Conservation (phyloP, 2,797 vertebrate genomes). For the Muscicapa striata region DNA sequence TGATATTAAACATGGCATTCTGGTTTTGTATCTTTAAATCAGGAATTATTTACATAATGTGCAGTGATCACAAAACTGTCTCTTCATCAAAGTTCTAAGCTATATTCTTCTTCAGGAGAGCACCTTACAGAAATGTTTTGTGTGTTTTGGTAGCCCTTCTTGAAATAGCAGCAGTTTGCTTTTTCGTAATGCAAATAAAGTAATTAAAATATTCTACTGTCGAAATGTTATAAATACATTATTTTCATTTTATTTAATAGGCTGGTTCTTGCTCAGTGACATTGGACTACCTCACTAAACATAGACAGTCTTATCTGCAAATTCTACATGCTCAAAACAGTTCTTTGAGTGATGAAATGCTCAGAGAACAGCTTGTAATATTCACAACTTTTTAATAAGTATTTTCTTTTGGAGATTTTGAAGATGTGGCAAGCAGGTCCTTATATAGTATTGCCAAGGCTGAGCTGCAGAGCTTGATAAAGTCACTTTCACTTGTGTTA, state of each 20-base stretch:
- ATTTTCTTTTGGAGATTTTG: slow-evolving; percentile 48
- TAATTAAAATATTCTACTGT: neutral
- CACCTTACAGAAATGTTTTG: neutral
- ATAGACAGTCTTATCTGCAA: neutral
- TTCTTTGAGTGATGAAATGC: neutral
- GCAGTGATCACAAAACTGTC: neutral
- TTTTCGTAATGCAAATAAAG: neutral
- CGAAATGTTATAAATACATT: neutral
- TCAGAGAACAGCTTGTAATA: slow-evolving; percentile 62
- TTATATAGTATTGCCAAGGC: slow-evolving; percentile 61
- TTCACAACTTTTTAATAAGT: slow-evolving; percentile 64
- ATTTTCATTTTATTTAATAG: neutral
- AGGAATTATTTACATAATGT: slow-evolving; percentile 27
- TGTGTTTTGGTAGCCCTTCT: neutral
- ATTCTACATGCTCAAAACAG: neutral
- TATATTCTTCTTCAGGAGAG: neutral
- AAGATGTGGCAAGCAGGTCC: slow-evolving; percentile 44
- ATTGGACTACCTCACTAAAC: slow-evolving; percentile 18
- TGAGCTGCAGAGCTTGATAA: slow-evolving; percentile 52
- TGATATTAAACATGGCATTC: slow-evolving; percentile 52
- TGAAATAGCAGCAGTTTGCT: neutral
- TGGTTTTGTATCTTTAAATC: slow-evolving; percentile 50
- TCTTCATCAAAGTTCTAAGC: neutral
- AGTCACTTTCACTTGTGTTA: slow-evolving; percentile 27
- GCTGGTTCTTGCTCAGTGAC: neutral